phyloP scores from a whole-genome alignment of 2,888 invertebrate species.

The Hypomecis punctinalis region DNA sequence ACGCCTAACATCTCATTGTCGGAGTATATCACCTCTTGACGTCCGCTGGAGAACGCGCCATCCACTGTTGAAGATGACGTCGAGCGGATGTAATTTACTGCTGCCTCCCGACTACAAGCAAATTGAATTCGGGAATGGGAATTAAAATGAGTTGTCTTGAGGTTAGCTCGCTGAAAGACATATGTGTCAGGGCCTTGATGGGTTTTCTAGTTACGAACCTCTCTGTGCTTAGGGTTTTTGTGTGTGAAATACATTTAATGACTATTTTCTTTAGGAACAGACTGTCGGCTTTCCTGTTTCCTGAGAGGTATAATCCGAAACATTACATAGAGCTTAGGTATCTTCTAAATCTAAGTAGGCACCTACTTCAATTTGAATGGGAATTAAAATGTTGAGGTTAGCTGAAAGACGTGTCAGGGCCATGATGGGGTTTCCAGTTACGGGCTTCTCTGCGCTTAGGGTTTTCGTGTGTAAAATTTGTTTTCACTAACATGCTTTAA shows the following conservation, averaged over 20 bases:
- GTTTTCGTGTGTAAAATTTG: too few relatives aligned
- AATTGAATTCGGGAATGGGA: constrained; percentile 41
- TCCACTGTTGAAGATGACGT: constrained; percentile 39
- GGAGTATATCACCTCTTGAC: constrained; percentile 34
- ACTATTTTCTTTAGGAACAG: background rate
- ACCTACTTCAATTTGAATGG: too few relatives aligned
- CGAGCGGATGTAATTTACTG: constrained; percentile 37
- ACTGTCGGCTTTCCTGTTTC: too few relatives aligned
- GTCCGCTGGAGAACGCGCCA: constrained; percentile 30
- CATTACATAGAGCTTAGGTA: too few relatives aligned
- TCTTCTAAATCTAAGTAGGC: too few relatives aligned
- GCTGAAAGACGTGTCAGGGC: too few relatives aligned
- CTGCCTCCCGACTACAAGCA: constrained; percentile 32
- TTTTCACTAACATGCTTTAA: too few relatives aligned
- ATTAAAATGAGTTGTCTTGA: constrained; percentile 29
- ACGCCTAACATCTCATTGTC: constrained; percentile 22
- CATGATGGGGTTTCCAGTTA: too few relatives aligned
- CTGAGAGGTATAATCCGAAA: too few relatives aligned
- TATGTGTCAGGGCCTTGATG: background rate
- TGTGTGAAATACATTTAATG: background rate
- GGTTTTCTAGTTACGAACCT: background rate
- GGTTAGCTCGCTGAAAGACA: constrained; percentile 14
- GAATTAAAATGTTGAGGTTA: too few relatives aligned
- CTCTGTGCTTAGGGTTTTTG: background rate
- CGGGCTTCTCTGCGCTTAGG: too few relatives aligned